Base-by-base conservation (phyloP, 2,797 vertebrate genomes). In the Melanotaenia boesemani region DNA sequence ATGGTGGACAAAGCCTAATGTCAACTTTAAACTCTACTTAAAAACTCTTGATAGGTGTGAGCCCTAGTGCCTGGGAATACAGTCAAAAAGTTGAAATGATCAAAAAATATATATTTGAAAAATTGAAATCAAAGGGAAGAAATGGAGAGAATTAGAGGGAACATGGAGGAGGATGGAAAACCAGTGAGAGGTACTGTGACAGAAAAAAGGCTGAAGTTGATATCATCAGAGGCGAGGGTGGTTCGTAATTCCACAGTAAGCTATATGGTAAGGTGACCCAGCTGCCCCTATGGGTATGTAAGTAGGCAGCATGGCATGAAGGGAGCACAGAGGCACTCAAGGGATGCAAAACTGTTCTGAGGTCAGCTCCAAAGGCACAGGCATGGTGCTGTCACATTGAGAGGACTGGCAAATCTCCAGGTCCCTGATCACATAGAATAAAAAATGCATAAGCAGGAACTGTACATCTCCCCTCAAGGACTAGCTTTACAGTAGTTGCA, bases 351-450 rank as follows among this genome's bases (percentile, higher is more conserved):
- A 73, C 81, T 82, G 83, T 81, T 87, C 76, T n/a, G 77, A 80
- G 82, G 88, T 89, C 89, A 90, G 79, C 72, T 76, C 67, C 63
- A 82, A 86, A 89, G 82, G 82, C 82, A 44, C 62, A 46, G 24
- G 64, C 55, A 67, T 26, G 46, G 56, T 54, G 79, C 58, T 46
- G 71, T 58, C 77, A 69, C 74, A 69, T 57, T 74, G 62, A 77
- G 76, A 77, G 48, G 46, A 46, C 67, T 78, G 76, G 74, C 74
- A 84, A 89, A 78, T 82, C 84, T 84, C 79, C 36, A 7, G 67
- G 76, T 72, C 50, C 20, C 28, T 74, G 77, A 88, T 90, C 81
- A 83, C 74, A 88, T 80, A 60, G 87, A 86, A 91, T 85, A 77
- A 85, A 86, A 89, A 83, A 88, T 87, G 82, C 67, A 87, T 74